Evolutionary conservation across 2,888 invertebrate species (phyloP).

Genomic region (Alloscopus bannaensis): DNA sequence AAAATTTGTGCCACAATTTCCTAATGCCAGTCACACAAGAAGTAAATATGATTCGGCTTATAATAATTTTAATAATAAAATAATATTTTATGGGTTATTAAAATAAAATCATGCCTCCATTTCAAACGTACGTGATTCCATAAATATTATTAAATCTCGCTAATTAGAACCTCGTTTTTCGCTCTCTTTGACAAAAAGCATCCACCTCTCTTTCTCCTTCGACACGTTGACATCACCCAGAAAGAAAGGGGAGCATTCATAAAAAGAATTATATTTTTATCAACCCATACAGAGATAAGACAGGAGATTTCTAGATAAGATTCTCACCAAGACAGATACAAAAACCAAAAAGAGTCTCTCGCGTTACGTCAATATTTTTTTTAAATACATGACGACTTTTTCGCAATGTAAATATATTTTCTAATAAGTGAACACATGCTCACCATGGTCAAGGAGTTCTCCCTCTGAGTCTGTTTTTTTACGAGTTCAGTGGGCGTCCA

Average conservation of each 20-base stretch:
- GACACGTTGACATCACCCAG: constrained; percentile 25
- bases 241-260: background rate
- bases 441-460: no score
- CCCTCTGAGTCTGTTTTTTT: no score
- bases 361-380: background rate
- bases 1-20: no score
- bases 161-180: constrained; percentile 27
- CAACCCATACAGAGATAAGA: background rate
- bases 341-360: background rate
- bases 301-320: background rate
- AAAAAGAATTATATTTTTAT: background rate
- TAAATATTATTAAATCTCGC: no score
- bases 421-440: background rate
- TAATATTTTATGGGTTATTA: no score
- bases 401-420: background rate
- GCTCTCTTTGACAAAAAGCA: background rate
- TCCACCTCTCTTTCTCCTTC: background rate
- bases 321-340: background rate
- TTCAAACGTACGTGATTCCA: no score
- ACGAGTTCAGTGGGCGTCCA: constrained; percentile 11
- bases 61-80: no score
- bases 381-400: background rate
- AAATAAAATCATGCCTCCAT: no score
- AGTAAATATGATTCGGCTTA: no score
- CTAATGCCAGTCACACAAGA: no score